Evolutionary conservation across 2,797 vertebrate genomes (phyloP).

Genomic region (Clamator glandarius): DNA sequence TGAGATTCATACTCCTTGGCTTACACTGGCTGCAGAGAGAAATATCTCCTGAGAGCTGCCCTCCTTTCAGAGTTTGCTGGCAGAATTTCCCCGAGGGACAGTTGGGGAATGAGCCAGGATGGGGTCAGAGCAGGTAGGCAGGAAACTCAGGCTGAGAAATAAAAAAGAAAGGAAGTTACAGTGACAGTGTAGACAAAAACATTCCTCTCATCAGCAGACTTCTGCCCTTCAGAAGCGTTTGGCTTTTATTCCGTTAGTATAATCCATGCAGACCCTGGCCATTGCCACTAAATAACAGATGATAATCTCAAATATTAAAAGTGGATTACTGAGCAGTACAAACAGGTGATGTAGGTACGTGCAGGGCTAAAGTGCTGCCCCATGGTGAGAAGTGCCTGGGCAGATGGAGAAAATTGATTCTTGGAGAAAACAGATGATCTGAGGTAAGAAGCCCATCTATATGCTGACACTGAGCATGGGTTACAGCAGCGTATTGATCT

Average conservation of each 20-base stretch:
- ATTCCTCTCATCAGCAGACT: background rate
- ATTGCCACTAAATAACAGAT: background rate
- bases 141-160: background rate
- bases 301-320: background rate
- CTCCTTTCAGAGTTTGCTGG: background rate
- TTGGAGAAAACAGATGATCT: background rate
- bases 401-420: background rate
- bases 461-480: fast-evolving
- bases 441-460: background rate
- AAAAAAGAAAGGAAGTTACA: background rate
- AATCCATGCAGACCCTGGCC: background rate
- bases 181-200: background rate
- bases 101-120: fast-evolving
- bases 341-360: background rate
- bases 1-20: background rate
- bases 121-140: background rate
- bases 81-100: background rate
- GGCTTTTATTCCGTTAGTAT: background rate
- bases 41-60: background rate
- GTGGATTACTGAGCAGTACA: background rate
- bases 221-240: background rate
- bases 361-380: background rate
- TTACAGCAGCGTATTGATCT: background rate
- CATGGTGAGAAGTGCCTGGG: background rate
- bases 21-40: background rate